These are phyloP conservation scores for Hassar affinis DNA, from an alignment of 2,113 vertebrate species.

Conservation along the genomic window DNA sequence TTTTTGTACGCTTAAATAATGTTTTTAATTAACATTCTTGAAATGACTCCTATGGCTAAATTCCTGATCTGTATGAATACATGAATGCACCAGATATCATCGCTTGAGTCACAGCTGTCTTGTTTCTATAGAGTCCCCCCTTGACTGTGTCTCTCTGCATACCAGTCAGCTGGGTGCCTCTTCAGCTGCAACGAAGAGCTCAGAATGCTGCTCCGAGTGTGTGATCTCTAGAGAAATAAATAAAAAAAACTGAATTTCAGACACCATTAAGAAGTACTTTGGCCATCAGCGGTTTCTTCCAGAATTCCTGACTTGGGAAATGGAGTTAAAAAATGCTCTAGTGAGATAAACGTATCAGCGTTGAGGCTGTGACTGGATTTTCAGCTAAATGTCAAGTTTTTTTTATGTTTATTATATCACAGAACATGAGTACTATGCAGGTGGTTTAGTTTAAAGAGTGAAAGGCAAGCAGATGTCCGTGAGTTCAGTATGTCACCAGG, in stretches of 20 bases:
- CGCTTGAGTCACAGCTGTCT: conserved; percentile 17
- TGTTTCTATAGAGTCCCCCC: neutral
- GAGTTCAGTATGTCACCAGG: conserved; percentile 37
- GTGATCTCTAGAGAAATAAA: neutral
- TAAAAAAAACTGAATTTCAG: neutral
- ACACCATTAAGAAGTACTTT: neutral
- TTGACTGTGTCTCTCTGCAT: neutral
- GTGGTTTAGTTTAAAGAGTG: conserved; percentile 30
- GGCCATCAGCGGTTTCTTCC: neutral
- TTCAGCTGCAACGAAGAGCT: neutral
- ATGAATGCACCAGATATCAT: neutral
- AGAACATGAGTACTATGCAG: neutral
- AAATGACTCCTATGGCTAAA: neutral
- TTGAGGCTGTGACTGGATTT: neutral
- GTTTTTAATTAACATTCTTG: conserved; percentile 16
- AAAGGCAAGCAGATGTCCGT: conserved; percentile 37
- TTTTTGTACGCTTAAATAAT: conserved; percentile 14
- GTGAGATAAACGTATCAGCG: neutral
- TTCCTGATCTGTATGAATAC: conserved; percentile 14
- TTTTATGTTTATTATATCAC: neutral
- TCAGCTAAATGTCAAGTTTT: neutral
- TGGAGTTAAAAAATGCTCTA: neutral
- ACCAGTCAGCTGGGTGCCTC: neutral
- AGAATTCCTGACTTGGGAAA: neutral
- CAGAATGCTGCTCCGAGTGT: neutral